Base-by-base conservation (phyloP, 2,888 invertebrate species). In the Pseudococcus longispinus region DNA sequence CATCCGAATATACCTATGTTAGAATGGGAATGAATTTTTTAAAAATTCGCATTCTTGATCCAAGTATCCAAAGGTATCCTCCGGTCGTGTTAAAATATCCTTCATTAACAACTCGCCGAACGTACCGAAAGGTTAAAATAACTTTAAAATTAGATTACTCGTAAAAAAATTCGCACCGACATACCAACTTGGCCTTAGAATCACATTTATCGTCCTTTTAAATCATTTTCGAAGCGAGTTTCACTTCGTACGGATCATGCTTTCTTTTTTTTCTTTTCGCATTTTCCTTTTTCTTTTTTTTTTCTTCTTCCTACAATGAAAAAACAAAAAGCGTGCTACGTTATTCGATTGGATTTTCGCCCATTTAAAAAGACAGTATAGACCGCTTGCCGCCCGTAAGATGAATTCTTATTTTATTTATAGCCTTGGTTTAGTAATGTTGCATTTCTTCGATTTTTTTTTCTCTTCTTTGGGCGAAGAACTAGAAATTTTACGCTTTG, bases 391-490 rank as follows among this genome's bases (percentile, higher is more conserved):
- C 77, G 77, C 77, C 77, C 15, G 42, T 42, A 80, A 80, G 77
- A 80, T 80, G 77, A 80, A 80, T 80, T 80, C 77, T 80, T 80
- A 80, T 80, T 80, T 80, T 80, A 80, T 80, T 80, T 80, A 80
- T 80, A 37, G 77, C 77, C 77, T 80, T 80, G 77, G 42, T 80
- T 80, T 80, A 80, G 77, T 42, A 80, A 80, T 80, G 77, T 80
- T 80, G 77, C 77, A 80, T 80, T 80, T 80, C 37, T 80, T 80
- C 37, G 77, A 80, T 80, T 80, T 80, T 80, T 77, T 37, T 32
- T n/a, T n/a, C n/a, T 42, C 55, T 42, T 5, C 32, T 32, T 2
- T 4, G 5, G n/a, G 77, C 74, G 74, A 13, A 29, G 11, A 29
- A 37, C 20, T 80, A 29, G 15, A 80, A 80, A 80, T 80, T 80